Evolutionary conservation across 2,113 vertebrate genomes (phyloP), one percentile per base, ranked within the genome.

Genomic region (Mus spicilegus): DNA sequence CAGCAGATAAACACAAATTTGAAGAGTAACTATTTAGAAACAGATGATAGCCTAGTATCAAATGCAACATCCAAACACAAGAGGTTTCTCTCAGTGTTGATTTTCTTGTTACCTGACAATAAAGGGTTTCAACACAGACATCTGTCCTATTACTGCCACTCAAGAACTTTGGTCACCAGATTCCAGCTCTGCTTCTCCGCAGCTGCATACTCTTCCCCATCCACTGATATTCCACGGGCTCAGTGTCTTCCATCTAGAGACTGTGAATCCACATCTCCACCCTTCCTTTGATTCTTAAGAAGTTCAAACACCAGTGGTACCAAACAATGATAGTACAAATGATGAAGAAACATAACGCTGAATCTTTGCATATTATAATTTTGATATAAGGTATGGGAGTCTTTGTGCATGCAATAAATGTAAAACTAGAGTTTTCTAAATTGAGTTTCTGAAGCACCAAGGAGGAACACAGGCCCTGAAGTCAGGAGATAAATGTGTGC

Each of bases 191-290:
- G 16, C 2, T 22, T 78, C 33, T 42, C 30, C 1, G 22, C 3
- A 22, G 51, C 7, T 13, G 36, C 19, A 5, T 0, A 8, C 5
- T 10, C 3, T 14, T 69, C 7, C 12, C 28, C 30, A 5, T 13
- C 17, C 54, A 26, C 3, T 12, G 24, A 73, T 20, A 9, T 42
- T 51, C 69, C 73, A 3, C 3, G 49, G 58, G 28, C 10, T 93
- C 49, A 5, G 12, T 78, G 36, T 92, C 67, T 70, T 63, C 77
- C 49, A 42, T 65, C 58, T 8, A 58, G 65, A 94, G 42, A 81
- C 51, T 5, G 33, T 28, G 65, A 86, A 90, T 72, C 9, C 61
- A 54, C 22, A 8, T 4, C 3, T 26, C 5, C 0, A 9, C 49
- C 22, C 42, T 69, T 20, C 14, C 54, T 30, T 85, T 33, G 63